phyloP scores from a whole-genome alignment of 2,888 invertebrate genomes.

The Lepidonotus clava region DNA sequence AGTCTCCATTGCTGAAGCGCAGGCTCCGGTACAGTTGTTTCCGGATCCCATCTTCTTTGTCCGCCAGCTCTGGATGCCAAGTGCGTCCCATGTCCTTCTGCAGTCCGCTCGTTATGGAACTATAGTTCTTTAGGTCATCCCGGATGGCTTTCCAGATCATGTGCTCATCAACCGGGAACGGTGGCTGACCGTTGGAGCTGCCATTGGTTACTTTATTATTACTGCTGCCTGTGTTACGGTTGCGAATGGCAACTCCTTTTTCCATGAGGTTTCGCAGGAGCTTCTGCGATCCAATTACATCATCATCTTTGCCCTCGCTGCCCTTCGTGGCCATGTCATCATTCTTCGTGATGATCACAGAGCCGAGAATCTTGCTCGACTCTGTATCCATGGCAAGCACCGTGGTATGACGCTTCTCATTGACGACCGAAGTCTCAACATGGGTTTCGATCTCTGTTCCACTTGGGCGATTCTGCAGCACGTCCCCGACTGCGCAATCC shows the following conservation, averaged over 20 bases:
- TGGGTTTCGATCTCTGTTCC: conserved; percentile 45
- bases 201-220: background rate
- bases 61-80: conserved; percentile 38
- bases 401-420: conserved; percentile 35
- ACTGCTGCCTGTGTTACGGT: background rate
- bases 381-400: conserved; percentile 44
- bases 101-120: background rate
- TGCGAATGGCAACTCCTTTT: conserved; percentile 31
- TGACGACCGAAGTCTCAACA: conserved; percentile 5
- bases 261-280: conserved; percentile 30
- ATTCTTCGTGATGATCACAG: conserved; percentile 39
- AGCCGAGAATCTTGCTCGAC: conserved; percentile 39
- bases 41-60: conserved; percentile 36
- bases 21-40: conserved; percentile 39
- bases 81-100: conserved; percentile 42
- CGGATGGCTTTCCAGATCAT: conserved; percentile 48
- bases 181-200: background rate
- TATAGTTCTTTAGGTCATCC: conserved; percentile 46
- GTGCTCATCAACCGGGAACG: conserved; percentile 16
- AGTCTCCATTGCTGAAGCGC: conserved; percentile 16
- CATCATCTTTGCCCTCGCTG: conserved; percentile 20
- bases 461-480: background rate
- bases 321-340: conserved; percentile 1
- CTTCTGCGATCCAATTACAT: conserved; percentile 43
- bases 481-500: conserved; percentile 18